Base-by-base conservation (phyloP, 2,888 invertebrate genomes). In the Drosophila sordidula region DNA sequence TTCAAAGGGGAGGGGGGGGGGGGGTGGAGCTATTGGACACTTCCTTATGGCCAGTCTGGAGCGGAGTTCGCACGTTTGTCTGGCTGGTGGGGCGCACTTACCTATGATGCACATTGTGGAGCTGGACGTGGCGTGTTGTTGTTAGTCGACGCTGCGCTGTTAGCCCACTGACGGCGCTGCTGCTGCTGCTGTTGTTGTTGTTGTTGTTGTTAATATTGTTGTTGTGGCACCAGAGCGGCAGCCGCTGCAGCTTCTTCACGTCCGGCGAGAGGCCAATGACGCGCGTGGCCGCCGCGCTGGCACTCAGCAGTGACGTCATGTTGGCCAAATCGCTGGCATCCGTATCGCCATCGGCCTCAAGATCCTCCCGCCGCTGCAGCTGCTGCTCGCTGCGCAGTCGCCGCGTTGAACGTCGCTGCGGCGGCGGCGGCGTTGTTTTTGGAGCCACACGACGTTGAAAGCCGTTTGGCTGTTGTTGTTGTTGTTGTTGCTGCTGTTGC, bases 241-340 rank as follows among this genome's bases (percentile, higher is more conserved):
- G 44, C 47, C 65, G 65, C 12, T 85, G 82, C 61, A 85, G 51
- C 52, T 84, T 86, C 34, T 87, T 85, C 1, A 87, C 85, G 51
- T 85, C 85, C 51, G 85, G 87, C 59, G 85, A 85, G 22, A 85
- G 87, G 4, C 85, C 85, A 34, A 73, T 69, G 41, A 84, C 69
- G 39, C 83, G 80, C 22, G 85, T 84, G 54, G 85, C 83, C 9
- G 85, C 78, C 1, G 83, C 85, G 46, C 67, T 85, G 32, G 83
- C 83, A 46, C 80, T 83, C 41, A 85, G 9, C 44, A 83, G 75
- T 66, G 85, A 80, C 51, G 85, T 85, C 74, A 78, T 75, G 39
- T 84, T 84, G 69, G 83, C 86, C 69, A 85, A 55, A 32, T 84
- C 86, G 18, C 84, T 85, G 51, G 80, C 80, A 72, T 86, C 84